Base-by-base conservation (phyloP, 2,888 invertebrate genomes). In the Therioaphis trifolii region DNA sequence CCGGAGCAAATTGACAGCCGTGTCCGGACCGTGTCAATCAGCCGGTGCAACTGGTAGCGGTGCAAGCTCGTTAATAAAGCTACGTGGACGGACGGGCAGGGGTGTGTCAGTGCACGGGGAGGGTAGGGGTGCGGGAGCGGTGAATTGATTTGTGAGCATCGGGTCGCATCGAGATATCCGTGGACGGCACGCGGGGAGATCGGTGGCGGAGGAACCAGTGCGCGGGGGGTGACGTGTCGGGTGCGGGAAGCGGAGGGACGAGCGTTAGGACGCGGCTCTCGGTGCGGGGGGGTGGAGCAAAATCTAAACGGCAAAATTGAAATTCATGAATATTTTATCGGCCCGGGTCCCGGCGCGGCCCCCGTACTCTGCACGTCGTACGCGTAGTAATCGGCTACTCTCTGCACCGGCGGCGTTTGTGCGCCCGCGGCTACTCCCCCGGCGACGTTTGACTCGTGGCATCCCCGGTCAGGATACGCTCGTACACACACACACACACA, bases 271-370 rank as follows among this genome's bases (percentile, higher is more conserved):
- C 52, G n/a, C 5, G n/a, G 5, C 7, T 0, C 4, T 7, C 40
- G n/a, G n/a, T n/a, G n/a, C 5, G 18, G 18, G n/a, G 21, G 15
- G 24, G 18, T 12, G 12, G 11, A 11, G 15, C 14, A 21, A 76
- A 76, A 63, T 46, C 27, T 46, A 27, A 76, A 46, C 46, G 27
- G 29, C 27, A 29, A 76, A 63, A 76, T 76, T 63, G 61, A 63
- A 76, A 76, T 76, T 63, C 76, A 63, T 46, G 63, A 76, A 76
- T 76, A 76, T 76, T 76, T 63, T 61, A 76, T 58, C 58, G 58
- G 58, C 40, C 5, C 27, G 14, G 58, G 27, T 1, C 43, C 21
- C n/a, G n/a, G 24, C 35, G 49, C 24, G 2, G 74, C 18, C 40
- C 18, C 29, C 52, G 29, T 52, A 52, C n/a, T n/a, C n/a, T 18